phyloP scores from a whole-genome alignment of 2,113 vertebrate genomes.

The Pipra filicauda region DNA sequence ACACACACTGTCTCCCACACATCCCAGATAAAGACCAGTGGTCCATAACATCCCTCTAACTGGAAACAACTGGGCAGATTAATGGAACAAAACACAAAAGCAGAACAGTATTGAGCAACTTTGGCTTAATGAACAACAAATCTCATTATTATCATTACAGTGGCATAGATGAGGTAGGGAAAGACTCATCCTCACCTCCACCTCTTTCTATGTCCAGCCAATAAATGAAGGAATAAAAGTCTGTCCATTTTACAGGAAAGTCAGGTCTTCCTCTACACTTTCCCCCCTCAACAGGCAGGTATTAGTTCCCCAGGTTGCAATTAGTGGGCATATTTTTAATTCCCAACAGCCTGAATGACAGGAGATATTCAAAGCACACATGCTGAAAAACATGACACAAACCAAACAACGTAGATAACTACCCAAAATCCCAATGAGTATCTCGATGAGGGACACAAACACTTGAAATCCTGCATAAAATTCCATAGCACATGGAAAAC shows the following conservation, averaged over 20 bases:
- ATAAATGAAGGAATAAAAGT: neutral
- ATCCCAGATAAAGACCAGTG: neutral
- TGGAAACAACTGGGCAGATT: neutral
- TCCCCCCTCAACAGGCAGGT: neutral
- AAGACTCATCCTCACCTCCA: neutral
- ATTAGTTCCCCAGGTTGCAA: neutral
- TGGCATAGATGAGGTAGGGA: neutral
- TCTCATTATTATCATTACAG: neutral
- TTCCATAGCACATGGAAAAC: neutral
- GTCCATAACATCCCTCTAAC: neutral
- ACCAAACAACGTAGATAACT: neutral
- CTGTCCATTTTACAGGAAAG: neutral
- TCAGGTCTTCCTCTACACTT: neutral
- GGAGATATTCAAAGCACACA: neutral
- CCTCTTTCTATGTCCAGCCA: neutral
- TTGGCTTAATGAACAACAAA: slow-evolving; percentile 44
- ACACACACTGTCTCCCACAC: neutral
- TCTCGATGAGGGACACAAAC: neutral
- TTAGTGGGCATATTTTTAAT: neutral
- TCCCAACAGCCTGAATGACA: neutral
- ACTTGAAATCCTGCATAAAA: neutral
- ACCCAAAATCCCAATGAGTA: neutral
- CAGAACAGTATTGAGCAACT: neutral
- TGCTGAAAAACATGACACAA: neutral
- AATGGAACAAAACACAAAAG: neutral